Conservation (phyloP, 2,797 vertebrate genomes). For the Hozukius guyotensis region DNA sequence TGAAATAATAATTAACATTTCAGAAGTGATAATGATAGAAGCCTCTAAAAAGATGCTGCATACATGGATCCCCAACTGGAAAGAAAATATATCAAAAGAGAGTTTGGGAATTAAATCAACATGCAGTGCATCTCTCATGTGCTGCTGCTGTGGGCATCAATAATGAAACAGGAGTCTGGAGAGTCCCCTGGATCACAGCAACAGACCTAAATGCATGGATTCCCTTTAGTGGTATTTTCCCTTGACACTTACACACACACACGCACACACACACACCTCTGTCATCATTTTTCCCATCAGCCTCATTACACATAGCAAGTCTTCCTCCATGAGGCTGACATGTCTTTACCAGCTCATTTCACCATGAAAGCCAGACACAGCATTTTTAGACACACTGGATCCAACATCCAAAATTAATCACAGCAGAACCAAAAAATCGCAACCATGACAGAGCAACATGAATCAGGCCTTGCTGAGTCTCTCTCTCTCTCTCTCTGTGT, state of each 20-base stretch:
- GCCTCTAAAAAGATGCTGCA: slow-evolving; percentile 8
- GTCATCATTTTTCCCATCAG: slow-evolving; percentile 18
- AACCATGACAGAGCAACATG: slow-evolving; percentile 4
- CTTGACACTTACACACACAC: background rate
- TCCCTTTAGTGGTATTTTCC: background rate
- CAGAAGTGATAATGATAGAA: background rate
- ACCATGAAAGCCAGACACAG: background rate
- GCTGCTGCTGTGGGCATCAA: slow-evolving; percentile 46
- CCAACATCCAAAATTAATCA: slow-evolving; percentile 45
- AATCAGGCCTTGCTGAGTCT: too few relatives aligned
- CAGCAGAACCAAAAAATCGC: slow-evolving; percentile 35
- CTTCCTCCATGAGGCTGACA: slow-evolving; percentile 18
- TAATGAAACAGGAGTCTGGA: slow-evolving; percentile 48
- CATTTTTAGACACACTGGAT: slow-evolving; percentile 5
- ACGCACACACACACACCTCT: background rate
- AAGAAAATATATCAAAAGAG: slow-evolving; percentile 35
- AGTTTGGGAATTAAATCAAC: slow-evolving; percentile 51
- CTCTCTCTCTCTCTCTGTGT: too few relatives aligned
- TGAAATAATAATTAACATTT: slow-evolving; percentile 30
- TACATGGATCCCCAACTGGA: slow-evolving; percentile 13
- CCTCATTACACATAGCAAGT: background rate
- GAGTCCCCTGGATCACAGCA: slow-evolving; percentile 29
- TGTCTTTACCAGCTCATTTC: slow-evolving; percentile 5
- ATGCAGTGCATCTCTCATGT: slow-evolving; percentile 16
- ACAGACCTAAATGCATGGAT: slow-evolving; percentile 12